phyloP scores from a whole-genome alignment of 2,888 invertebrate genomes.

The Heliconius erato region DNA sequence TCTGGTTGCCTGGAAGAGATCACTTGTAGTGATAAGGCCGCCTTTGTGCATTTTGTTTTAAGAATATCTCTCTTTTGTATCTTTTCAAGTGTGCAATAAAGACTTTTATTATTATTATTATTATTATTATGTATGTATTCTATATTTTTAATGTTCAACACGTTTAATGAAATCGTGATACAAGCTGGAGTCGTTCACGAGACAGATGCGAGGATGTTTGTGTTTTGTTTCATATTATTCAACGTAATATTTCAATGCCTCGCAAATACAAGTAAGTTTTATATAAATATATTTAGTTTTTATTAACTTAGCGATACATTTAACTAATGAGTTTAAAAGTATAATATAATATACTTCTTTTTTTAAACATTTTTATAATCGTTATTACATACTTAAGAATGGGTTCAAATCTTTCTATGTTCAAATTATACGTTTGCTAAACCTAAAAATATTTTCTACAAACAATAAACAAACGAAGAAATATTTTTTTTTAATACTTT shows the following conservation, averaged over 20 bases:
- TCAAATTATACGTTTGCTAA: no score
- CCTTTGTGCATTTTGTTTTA: no score
- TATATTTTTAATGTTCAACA: not conserved
- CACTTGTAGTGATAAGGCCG: no score
- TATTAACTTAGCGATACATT: not conserved
- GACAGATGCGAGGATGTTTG: slow-evolving; percentile 41
- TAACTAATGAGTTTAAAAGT: not conserved
- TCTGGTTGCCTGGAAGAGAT: no score
- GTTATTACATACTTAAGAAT: no score
- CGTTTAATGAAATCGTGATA: slow-evolving; percentile 9
- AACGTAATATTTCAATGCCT: not conserved
- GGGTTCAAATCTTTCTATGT: no score
- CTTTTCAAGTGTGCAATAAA: no score
- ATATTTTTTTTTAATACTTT: not conserved
- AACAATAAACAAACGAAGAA: not conserved
- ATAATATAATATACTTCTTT: no score
- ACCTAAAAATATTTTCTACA: no score
- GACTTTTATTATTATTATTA: no score
- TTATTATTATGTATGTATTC: not conserved
- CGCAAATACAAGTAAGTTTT: slow-evolving; percentile 2
- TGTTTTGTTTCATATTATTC: slow-evolving; percentile 45
- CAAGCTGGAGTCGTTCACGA: slow-evolving; percentile 15
- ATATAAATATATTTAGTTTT: not conserved
- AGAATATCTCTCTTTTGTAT: no score
- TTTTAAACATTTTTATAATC: not conserved